Conservation (phyloP, 1,140 invertebrate species). For the Rhizoglyphus robini region DNA sequence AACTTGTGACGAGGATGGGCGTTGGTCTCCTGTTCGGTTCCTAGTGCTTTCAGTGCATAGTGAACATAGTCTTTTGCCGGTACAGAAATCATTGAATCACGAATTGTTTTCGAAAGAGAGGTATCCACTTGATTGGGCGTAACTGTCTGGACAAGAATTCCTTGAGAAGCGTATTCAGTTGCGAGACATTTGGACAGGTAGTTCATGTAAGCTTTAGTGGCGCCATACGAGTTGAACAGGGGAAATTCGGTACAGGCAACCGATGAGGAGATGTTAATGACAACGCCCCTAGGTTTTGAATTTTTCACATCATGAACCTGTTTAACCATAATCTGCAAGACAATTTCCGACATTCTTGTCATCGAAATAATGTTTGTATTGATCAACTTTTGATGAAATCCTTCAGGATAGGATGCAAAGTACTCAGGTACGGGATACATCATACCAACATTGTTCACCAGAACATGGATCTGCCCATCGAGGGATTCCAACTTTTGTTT, state of each 20-base stretch:
- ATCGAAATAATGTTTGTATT: not conserved
- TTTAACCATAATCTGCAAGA: not conserved
- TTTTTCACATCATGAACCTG: not conserved
- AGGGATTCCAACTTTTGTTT: not conserved
- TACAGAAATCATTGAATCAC: not conserved
- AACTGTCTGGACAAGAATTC: conserved; percentile 60
- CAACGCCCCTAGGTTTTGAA: not conserved
- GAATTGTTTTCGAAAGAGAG: conserved; percentile 46
- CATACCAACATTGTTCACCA: conserved; percentile 23
- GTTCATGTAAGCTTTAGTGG: not conserved
- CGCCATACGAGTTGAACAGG: not conserved
- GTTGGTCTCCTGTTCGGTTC: not conserved
- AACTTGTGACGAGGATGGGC: not conserved
- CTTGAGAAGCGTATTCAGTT: conserved; percentile 38
- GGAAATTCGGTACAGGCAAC: not conserved
- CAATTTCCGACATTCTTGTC: not conserved
- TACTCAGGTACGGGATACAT: conserved; percentile 11
- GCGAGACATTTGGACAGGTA: not conserved
- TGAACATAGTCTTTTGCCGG: not conserved
- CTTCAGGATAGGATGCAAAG: conserved; percentile 16
- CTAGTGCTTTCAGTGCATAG: not conserved
- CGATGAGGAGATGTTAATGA: not conserved
- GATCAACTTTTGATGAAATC: not conserved
- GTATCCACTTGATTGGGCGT: conserved; percentile 76
- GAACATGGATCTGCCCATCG: conserved; percentile 32